Evolutionary conservation across 2,113 vertebrate genomes (phyloP).

Genomic region (Brienomyrus brachyistius): DNA sequence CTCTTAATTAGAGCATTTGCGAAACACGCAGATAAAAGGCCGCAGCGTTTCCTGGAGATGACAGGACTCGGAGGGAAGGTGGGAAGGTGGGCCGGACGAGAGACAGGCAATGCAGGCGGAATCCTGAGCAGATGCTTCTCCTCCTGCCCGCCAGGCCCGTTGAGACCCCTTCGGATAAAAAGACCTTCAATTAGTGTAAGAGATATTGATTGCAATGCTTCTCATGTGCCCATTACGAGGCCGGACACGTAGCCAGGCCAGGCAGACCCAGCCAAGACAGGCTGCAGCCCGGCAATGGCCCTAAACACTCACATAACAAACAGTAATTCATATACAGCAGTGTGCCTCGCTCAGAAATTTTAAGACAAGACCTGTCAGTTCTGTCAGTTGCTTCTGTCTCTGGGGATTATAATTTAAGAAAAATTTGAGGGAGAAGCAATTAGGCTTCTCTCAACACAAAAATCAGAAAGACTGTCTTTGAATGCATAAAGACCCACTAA

Average conservation of each 20-base stretch:
- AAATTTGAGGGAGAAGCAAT: conserved; percentile 2
- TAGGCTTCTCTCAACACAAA: not conserved
- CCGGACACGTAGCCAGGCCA: conserved; percentile 47
- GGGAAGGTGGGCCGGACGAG: not conserved
- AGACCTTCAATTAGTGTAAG: conserved; percentile 65
- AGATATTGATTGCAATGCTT: conserved; percentile 68
- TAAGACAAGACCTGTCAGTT: conserved; percentile 15
- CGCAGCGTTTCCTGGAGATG: conserved; percentile 8
- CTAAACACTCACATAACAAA: conserved; percentile 55
- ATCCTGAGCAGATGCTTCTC: conserved; percentile 37
- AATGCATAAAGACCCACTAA: not conserved
- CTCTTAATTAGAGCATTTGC: not conserved
- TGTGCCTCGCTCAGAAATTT: conserved; percentile 12
- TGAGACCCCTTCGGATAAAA: conserved; percentile 60
- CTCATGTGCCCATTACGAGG: conserved; percentile 57
- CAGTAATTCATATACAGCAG: conserved; percentile 42
- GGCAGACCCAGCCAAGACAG: conserved; percentile 48
- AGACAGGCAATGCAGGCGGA: not conserved
- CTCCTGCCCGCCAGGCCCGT: conserved; percentile 43
- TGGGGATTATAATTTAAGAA: not conserved
- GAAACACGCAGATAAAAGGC: not conserved
- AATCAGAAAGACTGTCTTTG: not conserved
- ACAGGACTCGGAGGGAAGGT: not conserved
- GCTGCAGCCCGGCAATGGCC: conserved; percentile 40
- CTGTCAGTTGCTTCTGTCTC: conserved; percentile 10